Percentiles rank a stretch among this genome's conserved stretches.
These are phyloP conservation scores for Drosophila lowei DNA, from an alignment of 1,140 invertebrate species.

Conservation along the genomic window DNA sequence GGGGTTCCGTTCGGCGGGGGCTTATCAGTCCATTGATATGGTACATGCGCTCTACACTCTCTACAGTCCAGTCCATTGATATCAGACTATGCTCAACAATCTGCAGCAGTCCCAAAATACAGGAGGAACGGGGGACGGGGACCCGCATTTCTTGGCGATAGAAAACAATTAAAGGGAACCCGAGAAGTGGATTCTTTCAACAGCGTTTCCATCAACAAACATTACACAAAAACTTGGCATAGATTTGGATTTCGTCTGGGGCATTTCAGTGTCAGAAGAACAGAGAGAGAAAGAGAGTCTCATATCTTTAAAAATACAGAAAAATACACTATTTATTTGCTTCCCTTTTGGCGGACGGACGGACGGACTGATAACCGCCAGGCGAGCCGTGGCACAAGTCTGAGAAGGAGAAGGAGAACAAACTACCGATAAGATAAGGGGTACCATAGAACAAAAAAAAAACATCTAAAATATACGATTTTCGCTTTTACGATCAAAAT, in stretches of 20 bases:
- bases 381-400: slow-evolving; percentile 17
- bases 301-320: slow-evolving; percentile 23
- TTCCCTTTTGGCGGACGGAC: neutral
- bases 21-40: slow-evolving; percentile 77
- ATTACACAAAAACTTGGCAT: slow-evolving; percentile 39
- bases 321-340: slow-evolving; percentile 25
- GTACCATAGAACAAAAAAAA: slow-evolving; percentile 18
- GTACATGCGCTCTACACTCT: neutral
- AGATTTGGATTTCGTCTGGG: slow-evolving; percentile 5
- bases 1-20: slow-evolving; percentile 45
- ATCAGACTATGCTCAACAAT: neutral
- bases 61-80: neutral
- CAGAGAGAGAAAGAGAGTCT: slow-evolving; percentile 16
- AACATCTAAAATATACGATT: slow-evolving; percentile 23
- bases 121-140: neutral
- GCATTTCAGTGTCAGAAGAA: slow-evolving; percentile 10
- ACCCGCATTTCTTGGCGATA: slow-evolving; percentile 30
- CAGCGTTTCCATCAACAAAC: slow-evolving; percentile 17
- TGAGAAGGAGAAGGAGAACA: slow-evolving; percentile 9
- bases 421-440: slow-evolving; percentile 42
- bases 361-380: slow-evolving; percentile 18
- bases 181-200: slow-evolving; percentile 26
- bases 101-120: neutral
- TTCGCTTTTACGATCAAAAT: slow-evolving; percentile 11
- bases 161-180: slow-evolving; percentile 11